Evolutionary conservation across 1,140 invertebrate species (phyloP).

Genomic region (Littorina saxatilis): DNA sequence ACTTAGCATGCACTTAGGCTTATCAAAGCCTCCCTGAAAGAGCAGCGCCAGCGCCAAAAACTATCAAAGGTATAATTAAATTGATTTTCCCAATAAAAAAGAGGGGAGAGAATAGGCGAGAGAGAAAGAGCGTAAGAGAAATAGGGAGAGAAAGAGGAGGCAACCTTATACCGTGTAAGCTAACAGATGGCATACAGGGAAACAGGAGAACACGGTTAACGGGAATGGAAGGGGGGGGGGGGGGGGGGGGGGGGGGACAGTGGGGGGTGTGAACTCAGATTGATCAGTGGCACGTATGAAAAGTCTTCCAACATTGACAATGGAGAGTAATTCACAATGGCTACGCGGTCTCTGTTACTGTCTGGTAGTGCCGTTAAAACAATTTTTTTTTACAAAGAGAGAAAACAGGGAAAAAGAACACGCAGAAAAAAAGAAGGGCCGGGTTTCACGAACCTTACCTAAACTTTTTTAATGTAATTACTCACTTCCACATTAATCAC

Average conservation of each 20-base stretch:
- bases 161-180: conserved; percentile 30
- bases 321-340: conserved; percentile 5
- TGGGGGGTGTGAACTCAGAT: background rate
- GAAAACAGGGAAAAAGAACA: background rate
- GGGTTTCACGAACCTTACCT: too few species aligned
- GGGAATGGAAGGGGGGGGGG: background rate
- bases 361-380: too few species aligned
- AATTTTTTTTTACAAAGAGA: too few species aligned
- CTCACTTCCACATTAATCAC: background rate
- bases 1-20: conserved; percentile 42
- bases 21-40: conserved; percentile 30
- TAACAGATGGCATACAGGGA: conserved; percentile 34
- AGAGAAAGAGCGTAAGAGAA: background rate
- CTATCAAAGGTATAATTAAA: conserved; percentile 42
- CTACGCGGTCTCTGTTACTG: background rate
- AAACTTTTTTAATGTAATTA: background rate
- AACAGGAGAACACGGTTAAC: background rate
- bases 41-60: background rate
- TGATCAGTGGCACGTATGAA: background rate
- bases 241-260: too few species aligned
- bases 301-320: background rate
- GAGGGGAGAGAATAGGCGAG: background rate
- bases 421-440: too few species aligned
- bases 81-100: conserved; percentile 36
- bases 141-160: background rate